Base-by-base conservation (phyloP, 2,797 vertebrate species). In the Periparus ater region DNA sequence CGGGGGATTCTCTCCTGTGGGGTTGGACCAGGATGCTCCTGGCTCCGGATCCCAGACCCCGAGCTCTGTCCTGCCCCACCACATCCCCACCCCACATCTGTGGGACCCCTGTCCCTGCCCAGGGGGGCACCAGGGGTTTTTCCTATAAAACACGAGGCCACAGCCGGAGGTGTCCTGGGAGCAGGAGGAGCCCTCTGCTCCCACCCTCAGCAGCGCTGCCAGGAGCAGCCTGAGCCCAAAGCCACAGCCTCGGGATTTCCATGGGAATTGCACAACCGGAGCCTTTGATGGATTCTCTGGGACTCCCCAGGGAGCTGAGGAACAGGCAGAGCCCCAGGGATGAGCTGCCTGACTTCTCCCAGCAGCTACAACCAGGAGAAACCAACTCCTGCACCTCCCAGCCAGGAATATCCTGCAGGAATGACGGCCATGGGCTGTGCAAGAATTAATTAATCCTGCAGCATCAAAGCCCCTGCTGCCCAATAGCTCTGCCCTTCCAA, bases 111-210 rank as follows among this genome's bases (percentile, higher is more conserved):
- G 22, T 17, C 2, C 36, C n/a, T 12, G 15, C 85, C 57, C 58
- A 4, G 27, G 0, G 3, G 17, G 77, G 8, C 36, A n/a, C 3
- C 1, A 7, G 2, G 15, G 23, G 6, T 0, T 13, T 19, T 29
- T 5, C n/a, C 57, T 5, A 0, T 9, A 9, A n/a, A 73, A 23
- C 29, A 0, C 2, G 1, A 12, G 38, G 21, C 2, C 57, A 22
- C 2, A 11, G 44, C 50, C 32, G 58, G 1, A 29, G 26, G 12
- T 68, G 71, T 20, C 42, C 67, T 13, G 34, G 65, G 40, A 55
- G 38, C 61, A 45, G 62, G 55, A 17, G 81, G 62, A 58, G 25
- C 44, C 16, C 0, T 1, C 1, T 7, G 21, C 7, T 54, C 60
- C 77, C 76, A 45, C 60, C 47, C 68, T 22, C 7, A 0, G 32